These are phyloP conservation scores for Gnathonemus echidnorhynchus DNA, from an alignment of 2,113 vertebrate species.

Conservation along the genomic window DNA sequence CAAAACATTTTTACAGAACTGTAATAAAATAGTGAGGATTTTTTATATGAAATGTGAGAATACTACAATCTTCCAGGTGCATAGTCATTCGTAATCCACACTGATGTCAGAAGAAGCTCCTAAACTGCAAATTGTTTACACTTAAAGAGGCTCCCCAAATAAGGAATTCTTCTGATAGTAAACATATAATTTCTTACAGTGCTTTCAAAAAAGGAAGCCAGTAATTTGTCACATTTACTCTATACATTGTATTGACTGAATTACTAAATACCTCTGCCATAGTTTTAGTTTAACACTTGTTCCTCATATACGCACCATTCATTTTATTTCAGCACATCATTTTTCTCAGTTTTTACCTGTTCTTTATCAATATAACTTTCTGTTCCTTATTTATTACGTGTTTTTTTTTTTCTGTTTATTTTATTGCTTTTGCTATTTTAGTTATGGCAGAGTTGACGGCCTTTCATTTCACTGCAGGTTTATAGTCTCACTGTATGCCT, in stretches of 20 bases:
- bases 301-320: not conserved
- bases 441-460: not conserved
- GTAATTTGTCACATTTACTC: constrained; percentile 61
- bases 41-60: not conserved
- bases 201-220: constrained; percentile 51
- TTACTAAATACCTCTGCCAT: not conserved
- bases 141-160: not conserved
- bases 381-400: not conserved
- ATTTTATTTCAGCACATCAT: not conserved
- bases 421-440: not conserved
- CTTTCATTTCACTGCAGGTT: not conserved
- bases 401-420: not conserved
- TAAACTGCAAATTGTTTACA: not conserved
- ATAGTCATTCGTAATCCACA: not conserved
- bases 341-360: not conserved
- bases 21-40: not conserved
- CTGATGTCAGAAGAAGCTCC: not conserved
- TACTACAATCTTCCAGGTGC: not conserved
- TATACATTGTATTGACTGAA: constrained; percentile 78
- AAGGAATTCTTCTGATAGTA: not conserved
- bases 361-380: not conserved
- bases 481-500: not conserved
- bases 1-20: constrained; percentile 14
- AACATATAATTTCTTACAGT: constrained; percentile 60
- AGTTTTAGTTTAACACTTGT: not conserved